phyloP scores from a whole-genome alignment of 1,140 invertebrate species.

The Acromyrmex heyeri region DNA sequence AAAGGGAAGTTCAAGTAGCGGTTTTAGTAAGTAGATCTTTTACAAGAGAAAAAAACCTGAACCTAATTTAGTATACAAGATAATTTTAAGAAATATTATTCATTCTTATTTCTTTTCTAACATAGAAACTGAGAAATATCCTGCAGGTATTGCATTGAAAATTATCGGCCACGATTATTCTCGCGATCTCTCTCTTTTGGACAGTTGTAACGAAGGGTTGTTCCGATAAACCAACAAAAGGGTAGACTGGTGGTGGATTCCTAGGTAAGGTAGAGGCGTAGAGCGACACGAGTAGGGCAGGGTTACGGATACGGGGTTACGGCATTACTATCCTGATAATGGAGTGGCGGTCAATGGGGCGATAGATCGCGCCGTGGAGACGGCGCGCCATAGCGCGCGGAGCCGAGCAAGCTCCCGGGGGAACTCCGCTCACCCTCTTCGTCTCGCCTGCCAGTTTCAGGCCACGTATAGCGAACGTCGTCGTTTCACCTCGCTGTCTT shows the following conservation, averaged over 20 bases:
- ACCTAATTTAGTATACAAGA: neutral
- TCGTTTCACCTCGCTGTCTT: conserved; percentile 61
- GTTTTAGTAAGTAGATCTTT: neutral
- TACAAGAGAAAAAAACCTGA: neutral
- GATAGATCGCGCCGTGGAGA: conserved; percentile 80
- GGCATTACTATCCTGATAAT: conserved; percentile 82
- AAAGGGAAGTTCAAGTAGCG: neutral
- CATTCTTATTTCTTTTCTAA: neutral
- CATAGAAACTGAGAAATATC: neutral
- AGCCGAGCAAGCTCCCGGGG: conserved; percentile 75
- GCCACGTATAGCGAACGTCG: conserved; percentile 52
- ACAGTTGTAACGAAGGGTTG: conserved; percentile 45
- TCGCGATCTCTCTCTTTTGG: neutral
- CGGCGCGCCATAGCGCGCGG: conserved; percentile 72
- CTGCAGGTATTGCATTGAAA: neutral
- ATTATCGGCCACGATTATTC: conserved; percentile 31
- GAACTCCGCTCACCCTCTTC: conserved; percentile 61
- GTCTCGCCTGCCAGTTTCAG: conserved; percentile 70
- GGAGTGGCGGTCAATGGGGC: conserved; percentile 82
- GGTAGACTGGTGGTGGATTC: conserved; percentile 4
- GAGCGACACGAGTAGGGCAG: conserved; percentile 66
- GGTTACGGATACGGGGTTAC: conserved; percentile 74
- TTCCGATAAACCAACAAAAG: conserved; percentile 67
- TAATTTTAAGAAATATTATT: neutral
- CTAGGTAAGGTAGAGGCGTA: conserved; percentile 21